Conservation (phyloP, 2,113 vertebrate species). For the Neogale vison region DNA sequence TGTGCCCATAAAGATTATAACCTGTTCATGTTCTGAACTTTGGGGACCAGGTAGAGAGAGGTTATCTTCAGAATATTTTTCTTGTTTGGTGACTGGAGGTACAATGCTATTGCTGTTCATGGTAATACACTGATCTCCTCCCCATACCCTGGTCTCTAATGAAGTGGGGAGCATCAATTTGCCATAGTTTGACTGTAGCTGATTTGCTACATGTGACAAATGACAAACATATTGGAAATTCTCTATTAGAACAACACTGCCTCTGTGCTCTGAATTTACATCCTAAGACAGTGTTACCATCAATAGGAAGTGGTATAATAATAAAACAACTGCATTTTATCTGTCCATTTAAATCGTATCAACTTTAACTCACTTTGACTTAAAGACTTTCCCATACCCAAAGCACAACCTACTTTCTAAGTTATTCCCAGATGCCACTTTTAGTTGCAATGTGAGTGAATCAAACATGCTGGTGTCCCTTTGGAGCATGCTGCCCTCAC, state of each 20-base stretch:
- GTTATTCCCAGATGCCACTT: slow-evolving; percentile 52
- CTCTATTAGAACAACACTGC: slow-evolving; percentile 21
- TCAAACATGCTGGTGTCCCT: background rate
- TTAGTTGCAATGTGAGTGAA: background rate
- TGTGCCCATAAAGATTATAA: background rate
- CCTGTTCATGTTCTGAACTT: background rate
- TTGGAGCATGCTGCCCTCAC: background rate
- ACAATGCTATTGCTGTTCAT: background rate
- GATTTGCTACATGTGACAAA: slow-evolving; percentile 52
- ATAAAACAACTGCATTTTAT: slow-evolving; percentile 39
- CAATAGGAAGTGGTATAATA: slow-evolving; percentile 40
- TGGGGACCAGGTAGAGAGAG: background rate
- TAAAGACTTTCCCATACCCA: background rate
- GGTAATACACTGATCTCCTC: background rate
- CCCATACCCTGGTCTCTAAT: background rate
- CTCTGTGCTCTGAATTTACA: slow-evolving; percentile 40
- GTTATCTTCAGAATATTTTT: background rate
- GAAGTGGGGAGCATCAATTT: slow-evolving; percentile 55
- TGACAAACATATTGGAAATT: slow-evolving; percentile 62
- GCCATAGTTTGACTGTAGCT: slow-evolving; percentile 31
- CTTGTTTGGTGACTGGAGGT: background rate
- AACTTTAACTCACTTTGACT: slow-evolving; percentile 25
- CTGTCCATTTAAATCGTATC: slow-evolving; percentile 2
- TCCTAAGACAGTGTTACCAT: background rate
- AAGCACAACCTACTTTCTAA: background rate